Percentiles rank a stretch among this genome's conserved stretches.
These are phyloP conservation scores for Brachypodius melanocephalos DNA, from an alignment of 2,113 vertebrate genomes.

Conservation along the genomic window DNA sequence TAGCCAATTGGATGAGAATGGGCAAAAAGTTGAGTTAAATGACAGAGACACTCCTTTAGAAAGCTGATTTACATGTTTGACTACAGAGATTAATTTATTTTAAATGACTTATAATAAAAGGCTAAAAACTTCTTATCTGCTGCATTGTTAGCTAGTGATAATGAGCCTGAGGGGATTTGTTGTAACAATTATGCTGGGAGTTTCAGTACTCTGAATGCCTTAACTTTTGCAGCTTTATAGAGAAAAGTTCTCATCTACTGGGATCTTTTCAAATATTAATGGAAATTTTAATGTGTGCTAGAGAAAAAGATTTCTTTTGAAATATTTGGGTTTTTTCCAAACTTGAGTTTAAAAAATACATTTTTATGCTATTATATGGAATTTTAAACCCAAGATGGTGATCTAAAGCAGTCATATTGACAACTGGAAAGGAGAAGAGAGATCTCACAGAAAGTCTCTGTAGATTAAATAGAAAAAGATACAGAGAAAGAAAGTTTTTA, in stretches of 20 bases:
- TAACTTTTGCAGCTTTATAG: not conserved
- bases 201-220: not conserved
- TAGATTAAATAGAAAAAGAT: not conserved
- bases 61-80: not conserved
- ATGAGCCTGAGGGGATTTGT: not conserved
- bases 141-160: not conserved
- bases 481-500: not conserved
- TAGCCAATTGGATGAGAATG: not conserved
- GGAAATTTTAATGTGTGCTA: not conserved
- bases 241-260: not conserved
- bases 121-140: not conserved
- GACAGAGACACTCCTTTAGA: not conserved
- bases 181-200: not conserved
- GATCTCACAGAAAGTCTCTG: not conserved
- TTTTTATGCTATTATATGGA: not conserved
- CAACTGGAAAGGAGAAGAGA: not conserved
- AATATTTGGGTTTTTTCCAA: not conserved
- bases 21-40: not conserved
- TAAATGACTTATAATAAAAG: not conserved
- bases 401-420: not conserved
- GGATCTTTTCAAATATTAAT: not conserved
- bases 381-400: not conserved
- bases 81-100: not conserved
- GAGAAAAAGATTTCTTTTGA: not conserved
- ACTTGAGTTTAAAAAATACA: not conserved